These are phyloP conservation scores for Ambastaia sidthimunki DNA, from an alignment of 2,797 vertebrate genomes.

Conservation along the genomic window DNA sequence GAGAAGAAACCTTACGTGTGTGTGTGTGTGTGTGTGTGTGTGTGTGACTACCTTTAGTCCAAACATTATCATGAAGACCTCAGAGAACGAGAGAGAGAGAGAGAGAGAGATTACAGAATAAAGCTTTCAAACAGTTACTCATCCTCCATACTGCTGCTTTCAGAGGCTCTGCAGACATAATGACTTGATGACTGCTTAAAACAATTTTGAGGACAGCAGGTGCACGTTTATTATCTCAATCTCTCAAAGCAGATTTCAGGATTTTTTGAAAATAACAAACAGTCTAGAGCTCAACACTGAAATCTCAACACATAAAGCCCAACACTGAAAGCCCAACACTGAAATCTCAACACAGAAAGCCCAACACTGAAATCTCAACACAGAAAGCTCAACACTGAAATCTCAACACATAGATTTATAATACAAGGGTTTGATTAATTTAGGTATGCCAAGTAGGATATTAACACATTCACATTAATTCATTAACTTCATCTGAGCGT, in stretches of 20 bases:
- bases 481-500: too few species aligned
- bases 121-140: slow-evolving; percentile 21
- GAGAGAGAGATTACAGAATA: slow-evolving; percentile 16
- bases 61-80: slow-evolving; percentile 30
- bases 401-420: too few species aligned
- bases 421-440: too few species aligned
- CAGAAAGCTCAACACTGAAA: not conserved
- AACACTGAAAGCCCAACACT: not conserved
- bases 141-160: slow-evolving; percentile 13
- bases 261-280: not conserved
- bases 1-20: not conserved
- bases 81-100: not conserved
- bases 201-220: not conserved
- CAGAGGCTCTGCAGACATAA: slow-evolving; percentile 12
- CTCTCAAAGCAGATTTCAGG: not conserved
- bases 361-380: not conserved
- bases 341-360: not conserved
- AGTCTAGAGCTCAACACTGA: not conserved
- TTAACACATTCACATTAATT: too few species aligned
- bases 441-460: too few species aligned
- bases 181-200: slow-evolving; percentile 35
- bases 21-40: slow-evolving; percentile 1
- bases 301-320: not conserved
- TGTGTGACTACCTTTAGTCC: slow-evolving; percentile 4
- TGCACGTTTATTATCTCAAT: slow-evolving; percentile 26